phyloP scores from a whole-genome alignment of 2,113 vertebrate genomes.

The Sitta europaea region DNA sequence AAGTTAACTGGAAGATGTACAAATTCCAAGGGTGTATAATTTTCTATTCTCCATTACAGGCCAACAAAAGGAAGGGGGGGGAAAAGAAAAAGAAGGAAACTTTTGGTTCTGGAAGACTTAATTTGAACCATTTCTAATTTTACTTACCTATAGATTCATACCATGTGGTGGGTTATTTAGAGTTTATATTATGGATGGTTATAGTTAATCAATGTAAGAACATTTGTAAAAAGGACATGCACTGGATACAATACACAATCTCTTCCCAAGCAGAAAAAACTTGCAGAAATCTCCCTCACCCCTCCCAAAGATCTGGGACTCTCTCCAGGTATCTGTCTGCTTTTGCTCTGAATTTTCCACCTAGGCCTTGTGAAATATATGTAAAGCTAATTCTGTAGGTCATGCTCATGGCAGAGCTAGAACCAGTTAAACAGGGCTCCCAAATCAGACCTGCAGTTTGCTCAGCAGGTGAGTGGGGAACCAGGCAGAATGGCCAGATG shows the following conservation, averaged over 20 bases:
- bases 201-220: background rate
- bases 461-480: background rate
- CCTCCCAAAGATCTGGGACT: background rate
- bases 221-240: background rate
- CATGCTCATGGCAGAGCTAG: background rate
- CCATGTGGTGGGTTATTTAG: background rate
- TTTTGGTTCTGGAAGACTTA: background rate
- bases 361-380: background rate
- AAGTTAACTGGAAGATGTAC: background rate
- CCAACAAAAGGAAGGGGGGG: fast-evolving
- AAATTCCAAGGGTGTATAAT: background rate
- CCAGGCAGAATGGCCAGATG: background rate
- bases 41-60: background rate
- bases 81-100: background rate
- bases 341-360: constrained; percentile 33
- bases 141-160: constrained; percentile 25
- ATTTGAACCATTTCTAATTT: constrained; percentile 33
- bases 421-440: background rate
- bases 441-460: background rate
- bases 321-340: constrained; percentile 4
- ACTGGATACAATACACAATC: background rate
- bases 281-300: background rate
- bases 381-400: background rate
- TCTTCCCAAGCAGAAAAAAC: constrained; percentile 12
- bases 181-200: background rate